Percentiles rank a stretch among this genome's conserved stretches.
These are phyloP conservation scores for Parazoanthus swiftii DNA, from an alignment of 92 coral and sea anemone genomes.

Conservation along the genomic window DNA sequence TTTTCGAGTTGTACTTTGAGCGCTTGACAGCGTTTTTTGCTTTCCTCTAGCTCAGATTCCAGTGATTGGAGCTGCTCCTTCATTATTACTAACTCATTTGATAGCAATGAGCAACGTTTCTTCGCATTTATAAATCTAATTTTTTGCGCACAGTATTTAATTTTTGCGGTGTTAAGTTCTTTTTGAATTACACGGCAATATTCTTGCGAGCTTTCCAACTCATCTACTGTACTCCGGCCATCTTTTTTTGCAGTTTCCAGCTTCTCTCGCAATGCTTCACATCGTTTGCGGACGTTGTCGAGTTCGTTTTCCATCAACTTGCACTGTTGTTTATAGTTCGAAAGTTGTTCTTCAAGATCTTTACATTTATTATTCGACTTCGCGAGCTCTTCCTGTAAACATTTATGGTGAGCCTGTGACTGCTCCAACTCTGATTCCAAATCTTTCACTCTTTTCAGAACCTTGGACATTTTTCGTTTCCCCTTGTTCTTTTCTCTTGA, in stretches of 20 bases:
- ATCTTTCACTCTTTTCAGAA: constrained; percentile 51
- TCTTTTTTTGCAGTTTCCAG: constrained; percentile 71
- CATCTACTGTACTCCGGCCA: constrained; percentile 48
- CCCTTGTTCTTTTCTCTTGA: constrained; percentile 50
- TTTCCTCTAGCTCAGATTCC: constrained; percentile 74
- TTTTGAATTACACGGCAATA: constrained; percentile 85
- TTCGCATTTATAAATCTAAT: constrained; percentile 90
- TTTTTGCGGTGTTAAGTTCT: constrained; percentile 86
- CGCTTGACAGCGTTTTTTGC: constrained; percentile 79
- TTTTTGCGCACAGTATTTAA: constrained; percentile 91
- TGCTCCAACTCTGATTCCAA: constrained; percentile 75
- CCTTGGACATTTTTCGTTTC: constrained; percentile 51
- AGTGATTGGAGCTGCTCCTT: constrained; percentile 72
- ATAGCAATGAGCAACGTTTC: constrained; percentile 71
- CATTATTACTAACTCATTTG: constrained; percentile 68
- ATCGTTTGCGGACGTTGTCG: constrained; percentile 69
- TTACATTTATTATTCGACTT: constrained; percentile 76
- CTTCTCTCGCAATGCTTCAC: constrained; percentile 74
- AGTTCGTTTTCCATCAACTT: constrained; percentile 83
- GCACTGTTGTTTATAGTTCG: constrained; percentile 75
- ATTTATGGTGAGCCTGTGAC: constrained; percentile 69
- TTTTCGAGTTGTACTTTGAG: constrained; percentile 79
- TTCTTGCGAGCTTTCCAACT: constrained; percentile 71
- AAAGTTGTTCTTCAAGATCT: constrained; percentile 76
- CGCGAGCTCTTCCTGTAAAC: constrained; percentile 72